Evolutionary conservation across 2,113 vertebrate species (phyloP).

Genomic region (Ptilonorhynchus violaceus): DNA sequence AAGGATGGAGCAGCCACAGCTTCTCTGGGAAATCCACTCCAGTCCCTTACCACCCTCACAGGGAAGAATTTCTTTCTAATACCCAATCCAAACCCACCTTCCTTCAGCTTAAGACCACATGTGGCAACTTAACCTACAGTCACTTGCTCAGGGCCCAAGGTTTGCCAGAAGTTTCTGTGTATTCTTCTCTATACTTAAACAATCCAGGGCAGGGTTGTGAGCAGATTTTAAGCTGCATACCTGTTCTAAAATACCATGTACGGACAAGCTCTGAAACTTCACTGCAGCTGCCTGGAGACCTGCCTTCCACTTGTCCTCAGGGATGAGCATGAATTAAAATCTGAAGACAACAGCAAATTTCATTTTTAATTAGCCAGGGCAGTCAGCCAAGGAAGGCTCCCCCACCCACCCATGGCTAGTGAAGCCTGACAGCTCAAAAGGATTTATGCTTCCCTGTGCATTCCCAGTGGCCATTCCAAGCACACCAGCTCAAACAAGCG

Average conservation of each 20-base stretch:
- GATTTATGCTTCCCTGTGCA: background rate
- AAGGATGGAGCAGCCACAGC: background rate
- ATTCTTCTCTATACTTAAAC: background rate
- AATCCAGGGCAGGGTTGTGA: background rate
- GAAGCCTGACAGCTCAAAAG: conserved; percentile 1
- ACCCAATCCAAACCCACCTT: background rate
- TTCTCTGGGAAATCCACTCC: background rate
- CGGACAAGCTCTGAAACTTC: background rate
- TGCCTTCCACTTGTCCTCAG: background rate
- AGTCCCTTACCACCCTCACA: background rate
- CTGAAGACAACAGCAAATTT: conserved; percentile 52
- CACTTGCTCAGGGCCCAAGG: background rate
- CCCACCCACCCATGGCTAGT: background rate
- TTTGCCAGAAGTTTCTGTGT: background rate
- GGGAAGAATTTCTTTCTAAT: background rate
- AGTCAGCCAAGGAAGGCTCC: conserved; percentile 36
- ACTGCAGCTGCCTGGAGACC: conserved; percentile 1
- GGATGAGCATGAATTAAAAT: conserved; percentile 14
- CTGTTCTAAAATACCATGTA: background rate
- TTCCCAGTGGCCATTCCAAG: conserved; percentile 13
- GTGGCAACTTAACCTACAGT: background rate
- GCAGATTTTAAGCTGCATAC: background rate
- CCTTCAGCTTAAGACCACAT: background rate
- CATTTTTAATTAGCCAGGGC: conserved; percentile 43
- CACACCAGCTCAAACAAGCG: background rate